A percentile compares a stretch with the other conserved stretches of the same genome.
These are phyloP conservation scores for Clarias laeviceps DNA, from an alignment of 2,797 vertebrate genomes.

Conservation along the genomic window DNA sequence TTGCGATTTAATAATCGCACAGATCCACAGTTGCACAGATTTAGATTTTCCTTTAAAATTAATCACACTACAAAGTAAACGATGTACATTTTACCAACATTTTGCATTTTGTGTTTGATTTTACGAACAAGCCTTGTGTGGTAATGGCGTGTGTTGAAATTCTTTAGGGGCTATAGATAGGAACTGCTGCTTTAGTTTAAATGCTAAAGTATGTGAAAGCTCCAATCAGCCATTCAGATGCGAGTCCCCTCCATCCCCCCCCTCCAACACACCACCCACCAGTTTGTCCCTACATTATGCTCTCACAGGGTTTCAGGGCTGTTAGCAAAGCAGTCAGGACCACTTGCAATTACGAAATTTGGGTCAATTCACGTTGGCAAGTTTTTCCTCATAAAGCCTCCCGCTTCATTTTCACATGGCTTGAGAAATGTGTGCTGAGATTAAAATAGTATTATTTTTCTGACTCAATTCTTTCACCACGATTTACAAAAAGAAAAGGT, in stretches of 20 bases:
- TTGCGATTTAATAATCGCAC: too few species aligned
- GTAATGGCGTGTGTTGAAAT: slow-evolving; percentile 42
- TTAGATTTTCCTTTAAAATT: background rate
- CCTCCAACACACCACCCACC: background rate
- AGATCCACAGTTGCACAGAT: too few species aligned
- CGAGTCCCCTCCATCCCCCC: slow-evolving; percentile 1
- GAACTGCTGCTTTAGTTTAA: slow-evolving; percentile 53
- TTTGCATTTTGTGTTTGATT: background rate
- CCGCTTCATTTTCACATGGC: slow-evolving; percentile 33
- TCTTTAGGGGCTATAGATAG: slow-evolving; percentile 49
- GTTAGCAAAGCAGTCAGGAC: slow-evolving; percentile 31
- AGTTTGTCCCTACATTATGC: slow-evolving; percentile 35
- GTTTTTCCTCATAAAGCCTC: slow-evolving; percentile 40
- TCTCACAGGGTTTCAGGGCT: slow-evolving; percentile 46
- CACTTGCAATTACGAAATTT: slow-evolving; percentile 45
- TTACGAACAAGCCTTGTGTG: background rate
- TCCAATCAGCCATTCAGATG: slow-evolving; percentile 49
- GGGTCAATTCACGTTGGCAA: slow-evolving; percentile 45
- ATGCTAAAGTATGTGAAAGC: slow-evolving; percentile 47
- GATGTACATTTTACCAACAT: background rate
- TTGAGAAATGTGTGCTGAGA: background rate
- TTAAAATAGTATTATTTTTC: slow-evolving; percentile 8
- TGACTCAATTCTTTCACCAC: background rate
- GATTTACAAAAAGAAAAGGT: background rate
- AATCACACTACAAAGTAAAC: background rate